Conservation (phyloP, 1,140 invertebrate genomes). For the Saxidomus purpurata region DNA sequence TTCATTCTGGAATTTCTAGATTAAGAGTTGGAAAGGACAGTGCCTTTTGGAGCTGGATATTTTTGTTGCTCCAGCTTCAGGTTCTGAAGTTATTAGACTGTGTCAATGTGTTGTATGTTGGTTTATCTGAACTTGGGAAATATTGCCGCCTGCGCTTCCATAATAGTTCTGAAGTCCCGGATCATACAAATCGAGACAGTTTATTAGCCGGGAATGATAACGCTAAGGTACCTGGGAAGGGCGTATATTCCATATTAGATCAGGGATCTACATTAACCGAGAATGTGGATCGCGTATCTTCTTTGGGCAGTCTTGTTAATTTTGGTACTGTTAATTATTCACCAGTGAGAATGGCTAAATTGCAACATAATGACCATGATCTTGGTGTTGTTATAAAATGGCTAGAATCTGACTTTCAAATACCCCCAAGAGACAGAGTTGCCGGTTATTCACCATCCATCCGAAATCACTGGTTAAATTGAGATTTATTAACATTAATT, state of each 20-base stretch:
- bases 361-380: background rate
- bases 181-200: too few species aligned
- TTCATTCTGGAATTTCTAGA: background rate
- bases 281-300: background rate
- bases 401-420: background rate
- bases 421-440: background rate
- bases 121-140: background rate
- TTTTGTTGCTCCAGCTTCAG: background rate
- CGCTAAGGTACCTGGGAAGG: too few species aligned
- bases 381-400: background rate
- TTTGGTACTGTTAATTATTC: too few species aligned
- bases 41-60: background rate
- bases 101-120: background rate
- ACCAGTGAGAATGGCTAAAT: background rate
- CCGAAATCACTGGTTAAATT: slow-evolving; percentile 14
- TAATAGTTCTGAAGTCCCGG: too few species aligned
- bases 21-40: background rate
- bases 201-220: too few species aligned
- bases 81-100: background rate
- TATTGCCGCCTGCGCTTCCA: background rate
- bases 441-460: background rate
- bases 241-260: background rate
- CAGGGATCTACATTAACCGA: background rate
- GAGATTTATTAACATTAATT: background rate
- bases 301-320: background rate